Conservation (phyloP, 1,140 invertebrate species). For the Babylonia areolata region DNA sequence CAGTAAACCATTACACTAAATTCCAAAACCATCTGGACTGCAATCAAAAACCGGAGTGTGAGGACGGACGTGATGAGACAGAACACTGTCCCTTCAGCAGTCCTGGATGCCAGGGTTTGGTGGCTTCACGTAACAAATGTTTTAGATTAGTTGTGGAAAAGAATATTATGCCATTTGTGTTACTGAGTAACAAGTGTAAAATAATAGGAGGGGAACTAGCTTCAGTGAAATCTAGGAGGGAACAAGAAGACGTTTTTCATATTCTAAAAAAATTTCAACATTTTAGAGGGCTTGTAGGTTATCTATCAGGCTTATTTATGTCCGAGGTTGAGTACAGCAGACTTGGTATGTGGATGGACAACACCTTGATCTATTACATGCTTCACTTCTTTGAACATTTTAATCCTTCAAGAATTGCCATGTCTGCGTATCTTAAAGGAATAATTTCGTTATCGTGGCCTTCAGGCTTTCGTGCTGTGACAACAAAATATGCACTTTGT, state of each 20-base stretch:
- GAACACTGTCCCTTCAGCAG: constrained; percentile 10
- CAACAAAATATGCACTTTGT: no score
- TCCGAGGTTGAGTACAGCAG: background rate
- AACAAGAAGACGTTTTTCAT: background rate
- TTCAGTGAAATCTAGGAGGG: background rate
- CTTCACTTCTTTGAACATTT: background rate
- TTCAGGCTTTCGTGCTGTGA: no score
- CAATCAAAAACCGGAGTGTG: background rate
- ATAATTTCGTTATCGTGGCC: background rate
- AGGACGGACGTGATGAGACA: background rate
- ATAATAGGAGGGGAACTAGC: background rate
- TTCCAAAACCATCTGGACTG: constrained; percentile 14
- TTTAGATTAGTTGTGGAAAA: background rate
- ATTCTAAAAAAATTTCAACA: background rate
- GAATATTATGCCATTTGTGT: background rate
- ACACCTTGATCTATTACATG: background rate
- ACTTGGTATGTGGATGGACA: background rate
- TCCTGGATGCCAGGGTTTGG: background rate
- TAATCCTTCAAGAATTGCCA: background rate
- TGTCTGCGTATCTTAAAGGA: background rate
- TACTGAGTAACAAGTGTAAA: background rate
- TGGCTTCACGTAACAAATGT: background rate
- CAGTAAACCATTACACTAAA: background rate
- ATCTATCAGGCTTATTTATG: background rate
- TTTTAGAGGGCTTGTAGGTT: background rate